Conservation (phyloP, 2,113 vertebrate species). For the Pelvicachromis taeniatus region DNA sequence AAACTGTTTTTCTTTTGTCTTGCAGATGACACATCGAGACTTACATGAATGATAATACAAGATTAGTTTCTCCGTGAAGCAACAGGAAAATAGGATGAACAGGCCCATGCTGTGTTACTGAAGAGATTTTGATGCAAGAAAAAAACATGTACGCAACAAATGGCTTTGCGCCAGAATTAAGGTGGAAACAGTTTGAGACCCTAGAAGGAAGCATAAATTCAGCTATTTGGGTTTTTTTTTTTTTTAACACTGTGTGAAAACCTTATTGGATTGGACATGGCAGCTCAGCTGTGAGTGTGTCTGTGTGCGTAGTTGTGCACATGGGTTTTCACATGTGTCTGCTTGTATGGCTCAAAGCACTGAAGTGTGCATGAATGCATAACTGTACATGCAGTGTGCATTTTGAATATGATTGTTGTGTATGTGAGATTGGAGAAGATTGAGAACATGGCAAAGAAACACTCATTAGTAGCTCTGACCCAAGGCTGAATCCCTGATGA, state of each 20-base stretch:
- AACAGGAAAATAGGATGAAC: slow-evolving; percentile 3
- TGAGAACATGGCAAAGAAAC: slow-evolving; percentile 23
- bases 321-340: slow-evolving; percentile 24
- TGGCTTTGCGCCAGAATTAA: slow-evolving; percentile 6
- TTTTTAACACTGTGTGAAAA: slow-evolving; percentile 31
- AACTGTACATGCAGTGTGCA: slow-evolving; percentile 42
- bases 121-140: neutral
- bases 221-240: neutral
- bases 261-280: slow-evolving; percentile 35
- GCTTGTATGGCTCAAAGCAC: slow-evolving; percentile 39
- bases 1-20: slow-evolving; percentile 37
- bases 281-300: slow-evolving; percentile 7
- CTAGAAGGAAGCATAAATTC: neutral
- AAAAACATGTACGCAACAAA: neutral
- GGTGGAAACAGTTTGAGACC: neutral
- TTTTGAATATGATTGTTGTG: slow-evolving; percentile 23
- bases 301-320: neutral
- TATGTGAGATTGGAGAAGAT: neutral
- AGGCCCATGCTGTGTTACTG: neutral
- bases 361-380: slow-evolving; percentile 38
- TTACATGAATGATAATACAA: slow-evolving; percentile 22
- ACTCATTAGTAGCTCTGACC: slow-evolving; percentile 51
- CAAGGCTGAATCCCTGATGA: slow-evolving; percentile 50
- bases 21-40: slow-evolving; percentile 34
- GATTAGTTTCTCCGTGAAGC: slow-evolving; percentile 25